A percentile compares a stretch with the other conserved stretches of the same genome.
Conservation (phyloP, 2,113 vertebrate genomes). For the Lepus americanus region DNA sequence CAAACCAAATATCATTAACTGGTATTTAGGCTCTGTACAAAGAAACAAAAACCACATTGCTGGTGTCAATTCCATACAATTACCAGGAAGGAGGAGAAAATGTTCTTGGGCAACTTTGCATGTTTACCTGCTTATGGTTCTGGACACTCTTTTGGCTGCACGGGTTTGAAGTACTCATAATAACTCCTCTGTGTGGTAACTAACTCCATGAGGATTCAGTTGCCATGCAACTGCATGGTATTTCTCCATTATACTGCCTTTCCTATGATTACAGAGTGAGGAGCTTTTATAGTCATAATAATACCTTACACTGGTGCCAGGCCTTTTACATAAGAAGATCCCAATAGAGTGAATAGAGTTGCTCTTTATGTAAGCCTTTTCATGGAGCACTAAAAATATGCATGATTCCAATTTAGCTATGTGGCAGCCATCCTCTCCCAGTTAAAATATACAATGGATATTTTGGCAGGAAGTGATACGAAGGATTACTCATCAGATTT, state of each 20-base stretch:
- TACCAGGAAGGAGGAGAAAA: neutral
- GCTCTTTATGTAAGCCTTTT: constrained; percentile 82
- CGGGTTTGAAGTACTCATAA: constrained; percentile 10
- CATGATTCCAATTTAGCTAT: constrained; percentile 74
- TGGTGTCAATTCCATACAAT: neutral
- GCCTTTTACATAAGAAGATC: constrained; percentile 84
- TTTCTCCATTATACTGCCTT: constrained; percentile 79
- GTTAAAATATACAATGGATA: constrained; percentile 79
- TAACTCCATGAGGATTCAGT: constrained; percentile 75
- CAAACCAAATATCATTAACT: neutral
- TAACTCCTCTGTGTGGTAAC: constrained; percentile 70
- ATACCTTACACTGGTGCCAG: constrained; percentile 81
- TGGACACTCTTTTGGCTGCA: neutral
- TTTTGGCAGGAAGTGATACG: constrained; percentile 73
- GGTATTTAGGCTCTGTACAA: neutral
- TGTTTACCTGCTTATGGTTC: constrained; percentile 52
- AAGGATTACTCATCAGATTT: constrained; percentile 70
- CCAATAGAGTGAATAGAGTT: constrained; percentile 80
- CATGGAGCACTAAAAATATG: constrained; percentile 80
- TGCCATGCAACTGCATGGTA: constrained; percentile 82
- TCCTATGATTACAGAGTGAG: constrained; percentile 80
- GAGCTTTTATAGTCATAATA: constrained; percentile 83
- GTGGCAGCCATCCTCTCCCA: constrained; percentile 64
- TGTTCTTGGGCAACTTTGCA: constrained; percentile 31
- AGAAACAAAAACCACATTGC: neutral